A percentile compares a stretch with the other conserved stretches of the same genome.
These are phyloP conservation scores for Lichenostomus cassidix DNA, from an alignment of 2,113 vertebrate species.

Conservation along the genomic window DNA sequence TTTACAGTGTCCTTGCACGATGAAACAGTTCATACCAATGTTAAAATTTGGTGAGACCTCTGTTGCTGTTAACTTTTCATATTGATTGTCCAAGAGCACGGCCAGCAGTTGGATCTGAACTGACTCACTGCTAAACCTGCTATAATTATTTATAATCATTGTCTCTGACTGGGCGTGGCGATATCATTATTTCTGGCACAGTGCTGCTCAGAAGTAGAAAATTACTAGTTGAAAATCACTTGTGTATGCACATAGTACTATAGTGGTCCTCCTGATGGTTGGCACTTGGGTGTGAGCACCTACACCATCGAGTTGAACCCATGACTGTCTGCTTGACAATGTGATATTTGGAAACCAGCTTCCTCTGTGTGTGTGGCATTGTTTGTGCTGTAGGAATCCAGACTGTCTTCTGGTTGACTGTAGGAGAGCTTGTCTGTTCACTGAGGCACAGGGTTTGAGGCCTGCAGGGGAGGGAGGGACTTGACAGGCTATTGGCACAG, in stretches of 20 bases:
- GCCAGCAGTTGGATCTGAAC: neutral
- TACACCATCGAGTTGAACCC: neutral
- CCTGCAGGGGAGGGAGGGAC: neutral
- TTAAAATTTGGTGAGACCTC: neutral
- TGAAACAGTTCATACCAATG: neutral
- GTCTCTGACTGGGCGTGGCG: neutral
- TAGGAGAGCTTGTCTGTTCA: neutral
- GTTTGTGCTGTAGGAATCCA: neutral
- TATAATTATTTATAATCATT: neutral
- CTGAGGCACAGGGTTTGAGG: neutral
- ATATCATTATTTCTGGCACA: neutral
- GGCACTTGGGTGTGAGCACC: neutral
- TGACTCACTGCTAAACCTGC: neutral
- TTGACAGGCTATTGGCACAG: neutral
- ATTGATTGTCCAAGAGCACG: neutral
- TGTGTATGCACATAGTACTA: neutral
- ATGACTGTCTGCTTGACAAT: neutral
- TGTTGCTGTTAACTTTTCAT: neutral
- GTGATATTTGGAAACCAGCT: neutral
- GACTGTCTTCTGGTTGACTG: neutral
- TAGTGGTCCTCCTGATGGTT: neutral
- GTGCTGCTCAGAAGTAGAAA: neutral
- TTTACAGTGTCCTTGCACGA: neutral
- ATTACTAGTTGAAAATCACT: neutral
- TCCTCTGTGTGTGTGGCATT: neutral